phyloP scores from a whole-genome alignment of 2,113 vertebrate genomes.

The Butorides virescens region DNA sequence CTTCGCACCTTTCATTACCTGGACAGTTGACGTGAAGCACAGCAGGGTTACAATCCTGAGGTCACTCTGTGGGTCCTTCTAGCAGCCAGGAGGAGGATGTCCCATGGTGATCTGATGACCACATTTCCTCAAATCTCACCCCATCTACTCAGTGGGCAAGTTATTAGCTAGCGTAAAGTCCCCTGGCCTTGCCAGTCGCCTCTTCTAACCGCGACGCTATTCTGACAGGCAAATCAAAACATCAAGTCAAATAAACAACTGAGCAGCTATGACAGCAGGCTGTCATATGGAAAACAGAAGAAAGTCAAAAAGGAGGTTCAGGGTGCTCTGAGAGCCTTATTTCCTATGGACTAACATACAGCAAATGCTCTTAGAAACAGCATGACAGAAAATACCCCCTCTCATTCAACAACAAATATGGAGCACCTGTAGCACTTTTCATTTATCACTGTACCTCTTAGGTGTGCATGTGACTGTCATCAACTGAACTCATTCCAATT shows the following conservation, averaged over 20 bases:
- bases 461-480: not conserved
- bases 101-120: not conserved
- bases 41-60: not conserved
- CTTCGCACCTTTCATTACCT: not conserved
- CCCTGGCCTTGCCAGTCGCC: not conserved
- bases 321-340: not conserved
- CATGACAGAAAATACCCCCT: not conserved
- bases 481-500: not conserved
- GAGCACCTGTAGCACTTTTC: not conserved
- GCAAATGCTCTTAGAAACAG: not conserved
- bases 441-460: not conserved
- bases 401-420: not conserved
- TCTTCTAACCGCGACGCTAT: not conserved
- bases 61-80: not conserved
- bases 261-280: not conserved
- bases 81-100: not conserved
- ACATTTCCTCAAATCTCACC: not conserved
- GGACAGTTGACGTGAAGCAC: not conserved
- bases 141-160: not conserved
- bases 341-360: not conserved
- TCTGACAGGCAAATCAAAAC: not conserved
- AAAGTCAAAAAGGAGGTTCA: not conserved
- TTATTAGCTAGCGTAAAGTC: not conserved
- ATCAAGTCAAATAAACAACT: not conserved
- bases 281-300: not conserved